Evolutionary conservation across 1,140 invertebrate genomes (phyloP).

Genomic region (Scaptomyza hsui): DNA sequence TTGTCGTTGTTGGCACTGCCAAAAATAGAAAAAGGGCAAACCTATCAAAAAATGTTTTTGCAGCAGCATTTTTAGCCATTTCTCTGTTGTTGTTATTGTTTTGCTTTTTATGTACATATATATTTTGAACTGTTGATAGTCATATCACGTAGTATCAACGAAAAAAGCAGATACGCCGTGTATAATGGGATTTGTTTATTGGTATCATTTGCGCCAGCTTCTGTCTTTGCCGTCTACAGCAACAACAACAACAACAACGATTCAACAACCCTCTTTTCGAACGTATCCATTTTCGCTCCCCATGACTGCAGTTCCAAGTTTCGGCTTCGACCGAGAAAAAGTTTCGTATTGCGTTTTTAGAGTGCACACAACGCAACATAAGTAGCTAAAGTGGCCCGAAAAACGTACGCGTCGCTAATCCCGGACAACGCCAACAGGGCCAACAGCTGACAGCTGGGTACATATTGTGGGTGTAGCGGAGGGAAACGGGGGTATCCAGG

Average conservation of each 20-base stretch:
- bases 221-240: slow-evolving; percentile 11
- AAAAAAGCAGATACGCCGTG: slow-evolving; percentile 83
- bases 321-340: slow-evolving; percentile 41
- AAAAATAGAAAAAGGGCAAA: slow-evolving; percentile 10
- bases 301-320: slow-evolving; percentile 14
- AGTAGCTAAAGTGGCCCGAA: slow-evolving; percentile 67
- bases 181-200: slow-evolving; percentile 84
- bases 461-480: neutral
- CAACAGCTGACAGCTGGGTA: slow-evolving; percentile 63
- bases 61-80: slow-evolving; percentile 8
- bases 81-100: slow-evolving; percentile 28
- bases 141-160: slow-evolving; percentile 81
- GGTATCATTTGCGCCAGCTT: slow-evolving; percentile 82
- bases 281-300: slow-evolving; percentile 14
- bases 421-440: slow-evolving; percentile 42
- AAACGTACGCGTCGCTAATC: slow-evolving; percentile 66
- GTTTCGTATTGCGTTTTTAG: slow-evolving; percentile 79
- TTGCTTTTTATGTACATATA: slow-evolving; percentile 21
- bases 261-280: neutral
- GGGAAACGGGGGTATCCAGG: slow-evolving; percentile 34
- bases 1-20: neutral
- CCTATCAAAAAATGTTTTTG: slow-evolving; percentile 2
- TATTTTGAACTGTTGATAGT: slow-evolving; percentile 58
- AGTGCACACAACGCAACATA: slow-evolving; percentile 68
- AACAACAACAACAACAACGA: neutral